Base-by-base conservation (phyloP, 2,888 invertebrate genomes). In the Habroteleia sp. region DNA sequence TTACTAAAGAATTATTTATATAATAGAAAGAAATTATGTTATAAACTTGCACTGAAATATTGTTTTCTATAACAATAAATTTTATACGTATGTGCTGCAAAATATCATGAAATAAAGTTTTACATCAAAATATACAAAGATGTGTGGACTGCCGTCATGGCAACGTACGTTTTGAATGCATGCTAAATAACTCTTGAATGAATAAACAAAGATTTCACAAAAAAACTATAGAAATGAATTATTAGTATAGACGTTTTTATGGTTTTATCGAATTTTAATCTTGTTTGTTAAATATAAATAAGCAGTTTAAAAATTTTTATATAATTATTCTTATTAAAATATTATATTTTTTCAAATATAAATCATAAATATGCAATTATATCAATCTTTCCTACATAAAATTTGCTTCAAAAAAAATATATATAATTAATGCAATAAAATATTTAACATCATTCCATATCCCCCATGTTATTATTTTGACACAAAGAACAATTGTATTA, bases 141-240 rank as follows among this genome's bases (percentile, higher is more conserved):
- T 3, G 23, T 13, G 8, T 35, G 50, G 50, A 13, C 50, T 7
- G 35, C 35, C 11, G 50, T 14, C 23, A 14, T 14, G 35, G 35
- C 14, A 50, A 35, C 50, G 35, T 50, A 35, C 50, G 35, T 20
- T 50, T 33, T 33, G 20, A 50, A 50, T 50, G 50, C 35, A 50
- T 35, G 50, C 35, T 50, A 50, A 48, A 50, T 35, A 50, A 35
- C 35, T 50, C 35, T 33, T 23, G 50, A 50, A 50, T 48, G 48
- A 48, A 8, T 33, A 33, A 33, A 48, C 48, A 33, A 48, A 48
- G 20, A 48, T 48, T 48, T 48, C 13, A 17, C 46, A 23, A 17
- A 46, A 46, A 46, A 46, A 29, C 14, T 16, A 6, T 20, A 4
- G 10, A 23, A 33, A 31, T 48, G 33, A 48, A 20, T 48, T 48